Conservation (phyloP, 2,888 invertebrate genomes). For the Machimus rusticus region DNA sequence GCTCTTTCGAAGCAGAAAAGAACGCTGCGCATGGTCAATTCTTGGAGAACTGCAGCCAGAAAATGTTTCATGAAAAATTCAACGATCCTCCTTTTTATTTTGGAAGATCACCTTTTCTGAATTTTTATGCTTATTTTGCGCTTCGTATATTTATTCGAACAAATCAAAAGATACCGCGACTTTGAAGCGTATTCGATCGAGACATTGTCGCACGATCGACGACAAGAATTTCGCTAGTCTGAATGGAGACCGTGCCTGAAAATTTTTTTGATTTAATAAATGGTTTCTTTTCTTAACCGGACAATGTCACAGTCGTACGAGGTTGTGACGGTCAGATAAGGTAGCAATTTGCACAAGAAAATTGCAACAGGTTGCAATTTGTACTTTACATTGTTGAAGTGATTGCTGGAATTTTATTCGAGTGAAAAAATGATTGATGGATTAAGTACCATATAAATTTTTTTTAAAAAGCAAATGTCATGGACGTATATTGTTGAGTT, state of each 20-base stretch:
- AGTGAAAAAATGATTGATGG: background rate
- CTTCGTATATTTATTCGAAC: background rate
- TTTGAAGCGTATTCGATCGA: background rate
- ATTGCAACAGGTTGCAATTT: background rate
- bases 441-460: background rate
- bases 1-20: background rate
- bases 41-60: background rate
- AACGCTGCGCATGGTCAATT: slow-evolving; percentile 26
- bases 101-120: background rate
- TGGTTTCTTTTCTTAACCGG: background rate
- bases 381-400: background rate
- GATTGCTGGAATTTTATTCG: background rate
- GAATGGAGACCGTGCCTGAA: background rate
- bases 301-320: background rate
- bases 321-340: background rate
- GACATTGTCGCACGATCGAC: background rate
- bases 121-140: background rate
- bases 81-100: background rate
- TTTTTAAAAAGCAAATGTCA: background rate
- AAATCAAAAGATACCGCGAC: background rate
- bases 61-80: slow-evolving; percentile 20
- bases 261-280: background rate
- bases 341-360: background rate
- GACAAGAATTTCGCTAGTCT: background rate
- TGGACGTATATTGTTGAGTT: background rate